Evolutionary conservation across 2,888 invertebrate species (phyloP), one percentile per base, ranked within the genome.

Genomic region (Diarsia rubi): DNA sequence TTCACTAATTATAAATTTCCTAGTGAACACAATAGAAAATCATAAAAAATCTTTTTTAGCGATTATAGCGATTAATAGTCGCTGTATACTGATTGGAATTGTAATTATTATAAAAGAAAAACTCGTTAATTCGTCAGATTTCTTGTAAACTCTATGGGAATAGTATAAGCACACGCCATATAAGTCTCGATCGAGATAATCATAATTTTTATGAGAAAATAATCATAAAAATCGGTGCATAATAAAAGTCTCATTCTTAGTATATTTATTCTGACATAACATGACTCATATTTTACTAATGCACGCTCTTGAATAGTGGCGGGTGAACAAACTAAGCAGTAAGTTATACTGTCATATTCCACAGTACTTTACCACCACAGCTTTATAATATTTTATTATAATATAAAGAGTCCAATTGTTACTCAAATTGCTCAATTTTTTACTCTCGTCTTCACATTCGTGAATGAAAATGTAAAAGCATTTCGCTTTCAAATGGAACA

Each of bases 401-500:
- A 77, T 87, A 78, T 86, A 83, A 78, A 71, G 79, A 75, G 75
- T 85, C 79, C 88, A 86, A 86, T 89, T 87, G 88, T 89, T 86
- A 85, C 82, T 85, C 77, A 86, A 88, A 89, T 88, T 89, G 88
- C 84, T 86, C 77, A 84, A 88, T 89, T 86, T 88, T 82, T 79
- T 81, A 89, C 84, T 89, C 85, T 83, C 86, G 73, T 89, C 89
- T 87, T 84, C 79, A 79, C 69, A 84, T 87, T 86, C 76, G 85
- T 83, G 85, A 89, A 88, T 89, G 88, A 88, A 88, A 85, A 86
- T 87, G 81, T 87, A 86, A 88, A 90, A 89, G 88, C 87, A 91
- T 91, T 91, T 89, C 91, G 88, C 91, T 92, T 90, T 91, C 90
- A 90, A 90, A 89, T 84, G 83, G 87, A 89, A 89, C 91, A 89